Evolutionary conservation across 2,888 invertebrate species (phyloP).

Genomic region (Antheraea assamensis): DNA sequence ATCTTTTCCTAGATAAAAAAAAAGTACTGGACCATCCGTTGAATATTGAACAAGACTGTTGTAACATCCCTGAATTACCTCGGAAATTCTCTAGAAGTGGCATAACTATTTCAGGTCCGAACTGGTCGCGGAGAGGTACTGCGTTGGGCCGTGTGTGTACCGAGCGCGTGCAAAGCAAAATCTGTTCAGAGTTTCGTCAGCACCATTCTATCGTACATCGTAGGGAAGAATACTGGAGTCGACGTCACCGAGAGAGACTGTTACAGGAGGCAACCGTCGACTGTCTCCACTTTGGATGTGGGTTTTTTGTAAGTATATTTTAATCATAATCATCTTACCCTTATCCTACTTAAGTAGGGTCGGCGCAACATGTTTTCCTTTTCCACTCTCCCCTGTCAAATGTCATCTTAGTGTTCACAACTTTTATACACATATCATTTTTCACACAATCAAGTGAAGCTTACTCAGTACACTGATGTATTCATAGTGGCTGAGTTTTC

Average conservation of each 20-base stretch:
- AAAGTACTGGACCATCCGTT: background rate
- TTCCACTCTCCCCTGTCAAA: too few species aligned
- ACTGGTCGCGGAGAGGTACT: conserved; percentile 74
- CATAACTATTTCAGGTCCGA: conserved; percentile 50
- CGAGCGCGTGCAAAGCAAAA: conserved; percentile 79
- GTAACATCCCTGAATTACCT: background rate
- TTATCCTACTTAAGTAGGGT: too few species aligned
- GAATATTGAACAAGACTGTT: background rate
- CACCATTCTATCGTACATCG: conserved; percentile 64
- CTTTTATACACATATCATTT: too few species aligned
- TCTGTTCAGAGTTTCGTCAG: conserved; percentile 79
- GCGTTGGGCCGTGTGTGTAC: conserved; percentile 85
- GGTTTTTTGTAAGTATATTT: conserved; percentile 61
- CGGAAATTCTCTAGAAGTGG: background rate
- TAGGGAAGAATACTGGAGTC: conserved; percentile 71
- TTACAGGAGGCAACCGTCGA: conserved; percentile 63
- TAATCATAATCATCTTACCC: too few species aligned
- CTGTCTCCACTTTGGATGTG: conserved; percentile 64
- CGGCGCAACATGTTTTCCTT: too few species aligned
- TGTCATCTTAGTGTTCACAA: too few species aligned
- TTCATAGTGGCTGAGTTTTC: background rate
- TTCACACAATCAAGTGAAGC: background rate
- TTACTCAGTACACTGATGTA: background rate
- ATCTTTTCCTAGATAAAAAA: background rate
- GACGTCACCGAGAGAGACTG: conserved; percentile 76